These are phyloP conservation scores for Teleogryllus occipitalis DNA, from an alignment of 1,140 invertebrate species.

Conservation along the genomic window DNA sequence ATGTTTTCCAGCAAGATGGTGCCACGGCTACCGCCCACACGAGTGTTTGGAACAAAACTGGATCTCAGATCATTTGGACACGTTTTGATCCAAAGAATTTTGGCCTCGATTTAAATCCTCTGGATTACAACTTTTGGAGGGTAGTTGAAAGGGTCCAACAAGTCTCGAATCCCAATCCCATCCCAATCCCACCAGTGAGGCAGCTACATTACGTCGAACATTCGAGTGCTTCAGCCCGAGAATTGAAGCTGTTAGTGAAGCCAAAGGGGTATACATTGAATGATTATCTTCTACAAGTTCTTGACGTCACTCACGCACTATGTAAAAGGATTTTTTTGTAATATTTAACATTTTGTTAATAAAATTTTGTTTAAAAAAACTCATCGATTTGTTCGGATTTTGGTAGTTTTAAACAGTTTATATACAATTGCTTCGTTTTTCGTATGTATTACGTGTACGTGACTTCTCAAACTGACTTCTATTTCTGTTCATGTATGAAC, in stretches of 20 bases:
- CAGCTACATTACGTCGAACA: background rate
- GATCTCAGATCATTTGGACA: background rate
- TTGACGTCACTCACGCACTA: background rate
- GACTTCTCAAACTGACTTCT: no score
- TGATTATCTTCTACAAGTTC: background rate
- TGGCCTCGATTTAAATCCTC: background rate
- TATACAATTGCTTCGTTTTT: no score
- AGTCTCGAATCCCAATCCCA: background rate
- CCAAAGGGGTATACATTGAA: background rate
- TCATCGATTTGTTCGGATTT: background rate
- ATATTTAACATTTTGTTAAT: background rate
- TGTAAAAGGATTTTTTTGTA: background rate
- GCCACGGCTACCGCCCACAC: slow-evolving; percentile 13
- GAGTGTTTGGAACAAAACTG: background rate
- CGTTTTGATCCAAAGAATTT: background rate
- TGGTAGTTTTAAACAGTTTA: background rate
- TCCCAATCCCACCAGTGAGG: background rate
- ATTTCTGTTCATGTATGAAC: no score
- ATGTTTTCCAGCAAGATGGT: slow-evolving; percentile 18
- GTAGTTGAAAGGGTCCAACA: background rate
- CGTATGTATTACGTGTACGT: no score
- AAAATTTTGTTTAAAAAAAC: background rate
- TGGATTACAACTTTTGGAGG: background rate
- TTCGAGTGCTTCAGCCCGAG: background rate
- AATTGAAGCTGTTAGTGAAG: background rate